These are phyloP conservation scores for Clarias pachynema DNA, from an alignment of 2,797 vertebrate species.

Conservation along the genomic window DNA sequence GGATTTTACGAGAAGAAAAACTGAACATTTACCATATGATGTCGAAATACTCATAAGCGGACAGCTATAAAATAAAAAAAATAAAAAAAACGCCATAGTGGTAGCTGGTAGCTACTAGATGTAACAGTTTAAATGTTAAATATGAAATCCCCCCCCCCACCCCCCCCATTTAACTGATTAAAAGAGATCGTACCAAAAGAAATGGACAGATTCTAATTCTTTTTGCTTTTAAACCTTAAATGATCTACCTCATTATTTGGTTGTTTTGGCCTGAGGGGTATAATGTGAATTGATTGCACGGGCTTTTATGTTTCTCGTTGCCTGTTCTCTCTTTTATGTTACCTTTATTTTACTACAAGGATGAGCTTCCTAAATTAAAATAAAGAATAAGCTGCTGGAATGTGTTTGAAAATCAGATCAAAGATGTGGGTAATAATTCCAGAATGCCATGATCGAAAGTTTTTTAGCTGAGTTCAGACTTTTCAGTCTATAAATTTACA, in stretches of 20 bases:
- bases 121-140: background rate
- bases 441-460: background rate
- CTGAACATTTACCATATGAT: background rate
- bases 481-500: slow-evolving; percentile 17
- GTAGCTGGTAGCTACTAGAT: background rate
- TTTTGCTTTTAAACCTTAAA: slow-evolving; percentile 10
- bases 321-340: slow-evolving; percentile 12
- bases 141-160: background rate
- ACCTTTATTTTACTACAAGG: slow-evolving; percentile 3
- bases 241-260: slow-evolving; percentile 11
- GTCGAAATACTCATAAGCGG: background rate
- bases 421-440: background rate
- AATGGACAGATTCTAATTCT: slow-evolving; percentile 1
- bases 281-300: slow-evolving; percentile 9
- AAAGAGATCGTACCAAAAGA: background rate
- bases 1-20: background rate
- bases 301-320: background rate
- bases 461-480: background rate
- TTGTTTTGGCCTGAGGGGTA: slow-evolving; percentile 12
- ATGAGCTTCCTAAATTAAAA: background rate
- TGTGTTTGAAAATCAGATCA: slow-evolving; percentile 25
- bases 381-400: background rate
- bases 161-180: background rate
- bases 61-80: background rate
- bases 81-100: background rate